These are phyloP conservation scores for Electrophaes corylata DNA, from an alignment of 2,888 invertebrate genomes.

Conservation along the genomic window DNA sequence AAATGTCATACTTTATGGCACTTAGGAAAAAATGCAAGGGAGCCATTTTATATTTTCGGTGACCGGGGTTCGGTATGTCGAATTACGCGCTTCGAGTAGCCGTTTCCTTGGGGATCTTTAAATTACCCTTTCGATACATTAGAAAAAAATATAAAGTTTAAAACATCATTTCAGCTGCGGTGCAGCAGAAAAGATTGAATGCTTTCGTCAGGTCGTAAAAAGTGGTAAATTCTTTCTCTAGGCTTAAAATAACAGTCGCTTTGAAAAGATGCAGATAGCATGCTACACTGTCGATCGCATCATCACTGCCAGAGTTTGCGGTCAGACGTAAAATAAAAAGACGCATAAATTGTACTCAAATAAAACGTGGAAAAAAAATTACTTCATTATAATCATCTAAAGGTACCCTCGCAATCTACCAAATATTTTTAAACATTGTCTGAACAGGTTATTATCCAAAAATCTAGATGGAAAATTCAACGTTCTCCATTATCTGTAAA, in stretches of 20 bases:
- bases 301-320: too few species aligned
- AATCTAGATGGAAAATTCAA: constrained; percentile 32
- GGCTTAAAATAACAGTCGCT: too few species aligned
- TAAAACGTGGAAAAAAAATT: too few species aligned
- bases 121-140: constrained; percentile 51
- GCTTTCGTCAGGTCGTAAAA: too few species aligned
- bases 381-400: too few species aligned
- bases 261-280: too few species aligned
- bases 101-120: constrained; percentile 75
- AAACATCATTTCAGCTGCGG: neutral
- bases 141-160: constrained; percentile 15
- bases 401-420: neutral
- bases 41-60: constrained; percentile 82
- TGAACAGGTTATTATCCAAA: constrained; percentile 13
- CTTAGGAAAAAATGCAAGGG: constrained; percentile 83
- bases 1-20: constrained; percentile 84
- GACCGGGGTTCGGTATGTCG: constrained; percentile 78
- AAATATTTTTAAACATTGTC: neutral
- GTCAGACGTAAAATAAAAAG: too few species aligned
- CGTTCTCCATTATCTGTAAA: constrained; percentile 44
- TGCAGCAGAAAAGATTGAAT: neutral
- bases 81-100: constrained; percentile 79
- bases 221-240: too few species aligned
- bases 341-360: too few species aligned
- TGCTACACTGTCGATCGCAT: too few species aligned